Conservation (phyloP, 2,797 vertebrate genomes). For the Enteromius thamalakanensis region DNA sequence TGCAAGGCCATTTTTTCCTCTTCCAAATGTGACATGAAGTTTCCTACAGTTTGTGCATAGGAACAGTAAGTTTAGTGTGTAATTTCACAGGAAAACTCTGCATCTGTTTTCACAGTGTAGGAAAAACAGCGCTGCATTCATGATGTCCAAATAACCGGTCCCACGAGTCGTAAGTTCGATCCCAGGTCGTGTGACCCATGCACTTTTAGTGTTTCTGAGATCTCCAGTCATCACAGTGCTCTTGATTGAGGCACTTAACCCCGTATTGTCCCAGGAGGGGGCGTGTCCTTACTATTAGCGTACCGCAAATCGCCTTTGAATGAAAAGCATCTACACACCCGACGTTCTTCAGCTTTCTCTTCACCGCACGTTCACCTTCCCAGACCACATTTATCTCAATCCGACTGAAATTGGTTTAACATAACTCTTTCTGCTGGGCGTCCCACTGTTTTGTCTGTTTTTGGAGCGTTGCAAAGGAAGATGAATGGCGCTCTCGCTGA, state of each 20-base stretch:
- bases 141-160: neutral
- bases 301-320: neutral
- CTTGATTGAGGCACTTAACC: slow-evolving; percentile 31
- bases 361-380: slow-evolving; percentile 31
- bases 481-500: slow-evolving; percentile 64
- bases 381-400: slow-evolving; percentile 13
- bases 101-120: slow-evolving; percentile 35
- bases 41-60: slow-evolving; percentile 7
- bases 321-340: neutral
- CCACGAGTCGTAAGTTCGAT: neutral
- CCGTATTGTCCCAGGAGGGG: neutral
- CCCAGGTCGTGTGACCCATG: neutral
- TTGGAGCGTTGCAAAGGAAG: slow-evolving; percentile 61
- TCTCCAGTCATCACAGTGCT: neutral
- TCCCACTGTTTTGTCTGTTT: slow-evolving; percentile 37
- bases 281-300: neutral
- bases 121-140: slow-evolving; percentile 10
- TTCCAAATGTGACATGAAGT: slow-evolving; percentile 27
- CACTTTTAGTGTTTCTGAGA: neutral
- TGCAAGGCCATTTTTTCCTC: neutral
- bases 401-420: slow-evolving; percentile 18
- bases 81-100: slow-evolving; percentile 21
- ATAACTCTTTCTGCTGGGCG: slow-evolving; percentile 14
- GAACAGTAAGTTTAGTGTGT: slow-evolving; percentile 19
- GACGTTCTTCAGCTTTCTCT: neutral